These are phyloP conservation scores for Pseudomugil gertrudae DNA, from an alignment of 2,797 vertebrate species.

Conservation along the genomic window DNA sequence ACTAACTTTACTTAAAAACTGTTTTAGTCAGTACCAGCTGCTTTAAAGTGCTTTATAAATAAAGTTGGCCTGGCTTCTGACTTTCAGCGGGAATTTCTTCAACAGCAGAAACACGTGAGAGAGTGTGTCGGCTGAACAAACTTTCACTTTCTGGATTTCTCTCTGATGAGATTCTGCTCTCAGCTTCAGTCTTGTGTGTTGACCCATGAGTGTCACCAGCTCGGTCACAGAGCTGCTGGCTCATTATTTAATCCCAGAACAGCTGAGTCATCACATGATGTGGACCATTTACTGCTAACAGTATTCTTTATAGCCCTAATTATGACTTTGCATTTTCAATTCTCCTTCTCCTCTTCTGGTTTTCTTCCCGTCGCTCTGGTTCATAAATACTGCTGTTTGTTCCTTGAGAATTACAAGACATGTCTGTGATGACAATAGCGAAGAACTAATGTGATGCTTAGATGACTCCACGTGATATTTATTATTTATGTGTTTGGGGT, in stretches of 20 bases:
- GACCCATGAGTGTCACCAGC: constrained; percentile 48
- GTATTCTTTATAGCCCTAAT: constrained; percentile 65
- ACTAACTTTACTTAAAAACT: no score
- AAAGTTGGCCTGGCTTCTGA: neutral
- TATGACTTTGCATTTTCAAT: constrained; percentile 65
- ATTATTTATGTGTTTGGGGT: constrained; percentile 4
- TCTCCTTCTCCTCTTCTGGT: constrained; percentile 18
- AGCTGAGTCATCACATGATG: constrained; percentile 63
- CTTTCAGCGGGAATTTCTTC: neutral
- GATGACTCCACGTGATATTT: neutral
- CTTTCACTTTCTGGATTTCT: constrained; percentile 9
- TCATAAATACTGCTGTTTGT: constrained; percentile 26
- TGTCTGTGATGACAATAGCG: constrained; percentile 31
- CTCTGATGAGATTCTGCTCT: constrained; percentile 22
- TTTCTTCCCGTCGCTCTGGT: constrained; percentile 25
- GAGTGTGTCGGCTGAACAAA: neutral
- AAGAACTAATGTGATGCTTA: constrained; percentile 34
- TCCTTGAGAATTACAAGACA: constrained; percentile 37
- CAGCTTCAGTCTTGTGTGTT: constrained; percentile 57
- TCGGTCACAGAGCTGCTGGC: constrained; percentile 55
- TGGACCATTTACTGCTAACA: constrained; percentile 67
- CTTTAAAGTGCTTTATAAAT: no score
- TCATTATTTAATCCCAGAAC: constrained; percentile 49
- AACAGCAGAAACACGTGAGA: neutral
- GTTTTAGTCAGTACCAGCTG: no score